These are phyloP conservation scores for Pseudopodoces humilis DNA, from an alignment of 2,113 vertebrate genomes.

Conservation along the genomic window DNA sequence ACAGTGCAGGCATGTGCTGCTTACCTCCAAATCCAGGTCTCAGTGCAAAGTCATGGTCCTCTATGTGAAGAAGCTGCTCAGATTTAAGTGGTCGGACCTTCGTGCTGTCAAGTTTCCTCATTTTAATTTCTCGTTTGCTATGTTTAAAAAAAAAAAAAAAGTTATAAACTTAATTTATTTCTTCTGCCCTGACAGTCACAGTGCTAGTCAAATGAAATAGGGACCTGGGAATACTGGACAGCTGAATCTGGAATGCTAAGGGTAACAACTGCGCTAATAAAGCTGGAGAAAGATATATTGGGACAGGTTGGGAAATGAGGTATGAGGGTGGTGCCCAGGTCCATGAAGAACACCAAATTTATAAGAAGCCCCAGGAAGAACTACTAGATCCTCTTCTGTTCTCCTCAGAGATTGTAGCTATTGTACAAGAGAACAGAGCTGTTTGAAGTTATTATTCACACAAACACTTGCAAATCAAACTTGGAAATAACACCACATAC, in stretches of 20 bases:
- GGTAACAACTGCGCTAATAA: background rate
- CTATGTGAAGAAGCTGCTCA: slow-evolving; percentile 86
- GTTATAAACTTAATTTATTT: background rate
- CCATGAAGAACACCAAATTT: background rate
- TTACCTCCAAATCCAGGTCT: slow-evolving; percentile 92
- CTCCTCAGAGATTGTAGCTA: background rate
- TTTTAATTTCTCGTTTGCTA: slow-evolving; percentile 84
- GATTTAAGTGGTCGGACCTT: slow-evolving; percentile 84
- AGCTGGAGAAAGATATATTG: background rate
- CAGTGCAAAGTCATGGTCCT: slow-evolving; percentile 91
- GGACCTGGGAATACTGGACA: background rate
- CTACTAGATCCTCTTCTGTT: background rate
- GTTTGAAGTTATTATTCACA: background rate
- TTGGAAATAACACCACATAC: background rate
- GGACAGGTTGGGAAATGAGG: background rate
- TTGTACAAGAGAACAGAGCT: background rate
- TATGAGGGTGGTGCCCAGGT: background rate
- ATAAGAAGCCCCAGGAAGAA: background rate
- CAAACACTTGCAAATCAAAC: background rate
- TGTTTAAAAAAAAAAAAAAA: background rate
- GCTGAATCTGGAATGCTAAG: background rate
- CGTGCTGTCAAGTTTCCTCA: slow-evolving; percentile 85
- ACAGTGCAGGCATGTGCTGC: background rate
- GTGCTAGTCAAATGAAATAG: background rate
- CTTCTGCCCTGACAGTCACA: background rate